Evolutionary conservation across 2,113 vertebrate genomes (phyloP).

Genomic region (Antechinus stuartii): DNA sequence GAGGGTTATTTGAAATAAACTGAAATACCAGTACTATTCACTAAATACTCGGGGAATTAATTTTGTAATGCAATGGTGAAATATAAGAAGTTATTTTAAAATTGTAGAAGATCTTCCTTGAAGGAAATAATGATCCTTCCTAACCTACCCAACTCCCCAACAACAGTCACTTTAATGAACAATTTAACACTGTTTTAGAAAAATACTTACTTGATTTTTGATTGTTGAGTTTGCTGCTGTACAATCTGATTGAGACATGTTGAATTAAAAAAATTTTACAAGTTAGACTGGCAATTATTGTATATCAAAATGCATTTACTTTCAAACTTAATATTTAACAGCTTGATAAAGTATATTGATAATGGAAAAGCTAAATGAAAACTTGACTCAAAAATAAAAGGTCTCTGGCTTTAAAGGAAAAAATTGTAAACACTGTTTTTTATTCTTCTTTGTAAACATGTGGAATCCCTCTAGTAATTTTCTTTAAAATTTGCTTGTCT

Average conservation of each 20-base stretch:
- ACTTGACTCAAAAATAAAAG: slow-evolving; percentile 50
- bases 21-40: slow-evolving; percentile 32
- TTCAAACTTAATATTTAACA: slow-evolving; percentile 59
- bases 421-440: neutral
- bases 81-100: slow-evolving; percentile 46
- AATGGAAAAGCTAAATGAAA: slow-evolving; percentile 41
- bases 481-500: neutral
- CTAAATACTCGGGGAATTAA: slow-evolving; percentile 36
- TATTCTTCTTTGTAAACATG: neutral
- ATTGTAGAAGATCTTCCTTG: neutral
- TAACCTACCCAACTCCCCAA: too few relatives aligned
- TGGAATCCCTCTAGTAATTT: neutral
- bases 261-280: slow-evolving; percentile 73
- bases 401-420: neutral
- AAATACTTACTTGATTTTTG: slow-evolving; percentile 87
- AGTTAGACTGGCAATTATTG: slow-evolving; percentile 56
- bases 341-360: slow-evolving; percentile 17
- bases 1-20: slow-evolving; percentile 20
- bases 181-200: slow-evolving; percentile 33
- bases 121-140: too few relatives aligned
- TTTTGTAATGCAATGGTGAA: neutral
- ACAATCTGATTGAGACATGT: slow-evolving; percentile 65
- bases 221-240: slow-evolving; percentile 78
- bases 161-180: neutral
- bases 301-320: slow-evolving; percentile 45